Conservation (phyloP, 1,140 invertebrate species). For the Psix sp. region DNA sequence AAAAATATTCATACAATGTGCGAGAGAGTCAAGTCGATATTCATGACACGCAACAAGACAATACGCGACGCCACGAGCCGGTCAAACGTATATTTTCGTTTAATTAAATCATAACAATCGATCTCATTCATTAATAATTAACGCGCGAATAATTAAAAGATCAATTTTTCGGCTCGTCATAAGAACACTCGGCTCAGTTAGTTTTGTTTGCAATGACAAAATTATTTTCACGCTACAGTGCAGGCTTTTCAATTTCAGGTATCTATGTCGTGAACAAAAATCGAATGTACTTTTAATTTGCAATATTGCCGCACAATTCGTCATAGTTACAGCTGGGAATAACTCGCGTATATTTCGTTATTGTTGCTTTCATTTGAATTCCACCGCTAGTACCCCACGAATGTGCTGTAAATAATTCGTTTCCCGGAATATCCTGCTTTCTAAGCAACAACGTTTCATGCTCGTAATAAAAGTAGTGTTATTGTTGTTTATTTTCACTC, state of each 20-base stretch:
- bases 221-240: slow-evolving; percentile 34
- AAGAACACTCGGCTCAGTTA: slow-evolving; percentile 24
- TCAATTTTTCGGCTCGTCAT: not conserved
- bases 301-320: slow-evolving; percentile 55
- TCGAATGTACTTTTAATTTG: slow-evolving; percentile 57
- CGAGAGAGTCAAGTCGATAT: slow-evolving; percentile 51
- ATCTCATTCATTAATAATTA: slow-evolving; percentile 25
- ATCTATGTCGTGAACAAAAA: slow-evolving; percentile 37
- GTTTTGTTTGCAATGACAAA: slow-evolving; percentile 40
- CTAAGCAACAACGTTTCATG: slow-evolving; percentile 33
- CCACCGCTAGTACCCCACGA: slow-evolving; percentile 17
- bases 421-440: slow-evolving; percentile 42
- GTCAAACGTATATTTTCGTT: slow-evolving; percentile 65
- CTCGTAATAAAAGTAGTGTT: slow-evolving; percentile 33
- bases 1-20: slow-evolving; percentile 49
- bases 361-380: slow-evolving; percentile 54
- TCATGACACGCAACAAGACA: slow-evolving; percentile 35
- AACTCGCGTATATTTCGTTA: slow-evolving; percentile 44
- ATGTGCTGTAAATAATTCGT: slow-evolving; percentile 51
- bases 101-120: slow-evolving; percentile 63
- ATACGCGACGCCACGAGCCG: slow-evolving; percentile 22
- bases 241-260: slow-evolving; percentile 40
- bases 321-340: slow-evolving; percentile 57
- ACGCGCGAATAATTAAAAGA: not conserved
- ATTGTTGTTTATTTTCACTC: slow-evolving; percentile 18